Conservation (phyloP, 2,113 vertebrate species). For the Psittacula cyanocephala region DNA sequence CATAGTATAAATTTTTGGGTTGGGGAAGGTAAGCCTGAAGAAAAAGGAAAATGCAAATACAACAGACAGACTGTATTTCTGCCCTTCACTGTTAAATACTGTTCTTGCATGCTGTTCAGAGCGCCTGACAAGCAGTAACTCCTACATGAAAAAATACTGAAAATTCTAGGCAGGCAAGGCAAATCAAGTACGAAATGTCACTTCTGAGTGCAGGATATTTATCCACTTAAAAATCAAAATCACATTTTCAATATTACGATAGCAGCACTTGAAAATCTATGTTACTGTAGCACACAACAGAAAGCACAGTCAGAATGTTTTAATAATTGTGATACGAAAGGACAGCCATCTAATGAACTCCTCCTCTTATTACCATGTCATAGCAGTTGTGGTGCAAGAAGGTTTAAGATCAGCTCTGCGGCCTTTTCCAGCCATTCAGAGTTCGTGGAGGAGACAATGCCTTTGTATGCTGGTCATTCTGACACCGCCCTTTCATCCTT, state of each 20-base stretch:
- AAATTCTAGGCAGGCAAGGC: neutral
- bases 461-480: neutral
- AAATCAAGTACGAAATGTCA: neutral
- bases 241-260: neutral
- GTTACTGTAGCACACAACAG: neutral
- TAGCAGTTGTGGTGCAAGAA: neutral
- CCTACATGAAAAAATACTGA: neutral
- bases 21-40: neutral
- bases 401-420: neutral
- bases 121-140: neutral
- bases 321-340: neutral
- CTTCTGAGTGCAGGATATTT: neutral
- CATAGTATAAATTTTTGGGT: neutral
- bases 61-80: neutral
- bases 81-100: neutral
- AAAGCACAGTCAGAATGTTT: neutral
- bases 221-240: neutral
- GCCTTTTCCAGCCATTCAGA: neutral
- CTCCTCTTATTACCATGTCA: neutral
- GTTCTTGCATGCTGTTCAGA: neutral
- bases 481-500: neutral
- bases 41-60: neutral
- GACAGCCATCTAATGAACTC: neutral
- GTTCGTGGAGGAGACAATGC: neutral
- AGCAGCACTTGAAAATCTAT: neutral